Evolutionary conservation across 2,797 vertebrate genomes (phyloP).

Genomic region (Sebastolobus alascanus): DNA sequence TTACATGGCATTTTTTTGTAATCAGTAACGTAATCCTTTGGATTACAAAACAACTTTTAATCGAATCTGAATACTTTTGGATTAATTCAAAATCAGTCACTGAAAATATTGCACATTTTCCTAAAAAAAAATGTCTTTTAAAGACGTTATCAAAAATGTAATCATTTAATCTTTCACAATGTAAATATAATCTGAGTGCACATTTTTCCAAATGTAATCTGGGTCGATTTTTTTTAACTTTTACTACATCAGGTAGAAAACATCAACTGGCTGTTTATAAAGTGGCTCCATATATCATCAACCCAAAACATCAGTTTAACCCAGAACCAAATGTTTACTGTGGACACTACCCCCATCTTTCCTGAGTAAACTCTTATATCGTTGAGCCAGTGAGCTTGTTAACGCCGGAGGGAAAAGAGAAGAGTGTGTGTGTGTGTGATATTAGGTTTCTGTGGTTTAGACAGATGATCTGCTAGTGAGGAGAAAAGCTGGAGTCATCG

Average conservation of each 20-base stretch:
- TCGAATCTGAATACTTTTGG: no score
- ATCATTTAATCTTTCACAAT: not conserved
- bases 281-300: not conserved
- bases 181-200: not conserved
- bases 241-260: no score
- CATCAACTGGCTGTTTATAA: no score
- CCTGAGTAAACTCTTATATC: not conserved
- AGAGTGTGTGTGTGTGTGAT: constrained; percentile 5
- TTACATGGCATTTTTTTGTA: no score
- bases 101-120: no score
- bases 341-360: no score
- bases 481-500: constrained; percentile 55
- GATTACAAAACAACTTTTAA: not conserved
- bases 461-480: constrained; percentile 67
- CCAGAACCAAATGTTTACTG: not conserved
- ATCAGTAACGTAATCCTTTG: not conserved
- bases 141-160: not conserved
- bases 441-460: constrained; percentile 64
- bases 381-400: constrained; percentile 30
- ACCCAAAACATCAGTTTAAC: not conserved
- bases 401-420: not conserved
- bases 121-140: no score
- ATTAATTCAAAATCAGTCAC: no score
- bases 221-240: not conserved
- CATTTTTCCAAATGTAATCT: not conserved